Evolutionary conservation across 1,140 invertebrate species (phyloP).

Genomic region (Gryllus bimaculatus): DNA sequence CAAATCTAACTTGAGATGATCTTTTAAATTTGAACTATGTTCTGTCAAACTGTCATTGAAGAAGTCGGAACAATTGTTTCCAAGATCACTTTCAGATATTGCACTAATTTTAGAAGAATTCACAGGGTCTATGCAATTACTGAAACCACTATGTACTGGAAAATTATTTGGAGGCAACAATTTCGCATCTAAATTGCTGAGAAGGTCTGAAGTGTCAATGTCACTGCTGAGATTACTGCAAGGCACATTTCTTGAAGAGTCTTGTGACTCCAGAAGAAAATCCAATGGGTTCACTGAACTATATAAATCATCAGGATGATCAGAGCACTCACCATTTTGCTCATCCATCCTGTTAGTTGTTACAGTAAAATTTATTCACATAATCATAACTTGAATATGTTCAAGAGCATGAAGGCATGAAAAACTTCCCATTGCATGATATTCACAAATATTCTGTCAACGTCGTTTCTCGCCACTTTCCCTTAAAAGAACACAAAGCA

Average conservation of each 20-base stretch:
- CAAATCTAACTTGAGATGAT: not conserved
- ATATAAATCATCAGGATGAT: conserved; percentile 14
- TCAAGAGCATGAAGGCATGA: not conserved
- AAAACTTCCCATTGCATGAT: not conserved
- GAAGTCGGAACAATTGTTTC: not conserved
- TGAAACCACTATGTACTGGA: not conserved
- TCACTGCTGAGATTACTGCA: conserved; percentile 8
- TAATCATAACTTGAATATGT: not conserved
- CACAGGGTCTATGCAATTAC: not conserved
- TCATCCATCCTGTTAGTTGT: conserved; percentile 15
- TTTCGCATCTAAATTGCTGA: not conserved
- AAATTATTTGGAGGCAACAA: not conserved
- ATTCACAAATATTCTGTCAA: too few relatives aligned
- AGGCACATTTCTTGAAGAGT: conserved; percentile 13
- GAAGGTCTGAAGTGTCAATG: not conserved
- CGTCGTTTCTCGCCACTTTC: too few relatives aligned
- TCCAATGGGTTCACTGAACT: conserved; percentile 12
- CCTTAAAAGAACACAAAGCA: too few relatives aligned
- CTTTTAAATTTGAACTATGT: not conserved
- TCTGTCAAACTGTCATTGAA: not conserved
- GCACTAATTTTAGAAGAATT: not conserved
- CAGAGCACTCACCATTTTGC: conserved; percentile 18
- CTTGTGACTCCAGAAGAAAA: conserved; percentile 19
- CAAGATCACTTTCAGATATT: not conserved
- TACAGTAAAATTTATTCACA: not conserved